Base-by-base conservation (phyloP, 2,888 invertebrate species). In the Limnephilus lunatus region DNA sequence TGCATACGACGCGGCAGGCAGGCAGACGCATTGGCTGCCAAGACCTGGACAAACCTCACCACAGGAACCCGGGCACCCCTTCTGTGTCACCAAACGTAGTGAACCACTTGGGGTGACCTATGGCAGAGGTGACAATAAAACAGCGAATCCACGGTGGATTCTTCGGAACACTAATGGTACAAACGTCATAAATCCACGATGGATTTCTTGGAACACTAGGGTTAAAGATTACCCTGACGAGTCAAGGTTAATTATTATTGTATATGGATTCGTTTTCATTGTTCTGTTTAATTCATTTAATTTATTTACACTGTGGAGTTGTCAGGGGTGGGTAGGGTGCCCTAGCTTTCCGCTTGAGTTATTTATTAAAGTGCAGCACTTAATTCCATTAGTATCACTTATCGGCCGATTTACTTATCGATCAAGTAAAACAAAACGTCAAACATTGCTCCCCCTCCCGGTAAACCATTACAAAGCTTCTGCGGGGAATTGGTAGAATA, bases 351-450 rank as follows among this genome's bases (percentile, higher is more conserved):
- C 68, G 68, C 68, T 68, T 68, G 68, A n/a, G 68, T 68, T 68
- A 68, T 68, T 68, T n/a, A 68, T 68, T 68, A n/a, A 68, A 68
- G 68, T 68, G 68, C 68, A 68, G 68, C 68, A 25, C 68, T 68
- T n/a, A 31, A 30, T 32, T 82, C 82, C 32, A 32, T 82, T 82
- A 82, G 30, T 31, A 19, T 32, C 32, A 82, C 82, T 82, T 82
- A 82, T 82, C 31, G 82, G 31, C 81, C 82, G 87, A 31, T 30
- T 86, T 48, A 48, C 44, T 86, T 87, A 87, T 80, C 80, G 31
- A 35, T 35, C 80, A 14, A 32, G 80, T 89, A 32, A 80, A 31
- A 80, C 88, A 48, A 89, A 80, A 80, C 44, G 88, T 89, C 88
- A 32, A 80, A 35, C 32, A 89, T 80, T 32, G 80, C 80, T 39